Evolutionary conservation across 2,797 vertebrate species (phyloP), one percentile per base, ranked within the genome.

Genomic region (Aeoliscus strigatus): DNA sequence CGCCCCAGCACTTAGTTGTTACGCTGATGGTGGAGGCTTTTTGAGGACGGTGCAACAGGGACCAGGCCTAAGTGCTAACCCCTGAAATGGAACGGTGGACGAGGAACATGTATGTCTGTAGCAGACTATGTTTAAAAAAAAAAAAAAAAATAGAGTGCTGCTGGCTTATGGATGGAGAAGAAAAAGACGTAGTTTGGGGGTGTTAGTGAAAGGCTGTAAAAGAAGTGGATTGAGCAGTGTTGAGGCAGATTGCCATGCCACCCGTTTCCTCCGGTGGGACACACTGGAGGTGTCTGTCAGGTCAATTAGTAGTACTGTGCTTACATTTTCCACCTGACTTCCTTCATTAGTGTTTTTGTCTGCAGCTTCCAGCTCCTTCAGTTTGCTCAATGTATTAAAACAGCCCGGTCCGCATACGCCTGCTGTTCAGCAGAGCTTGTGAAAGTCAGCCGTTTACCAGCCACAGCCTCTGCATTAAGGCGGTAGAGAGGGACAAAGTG

Each of bases 321-420:
- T 80, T 75, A 64, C 66, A 81, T 83, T 80, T 81, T 79, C 71
- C 70, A 73, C 78, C 76, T 75, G 77, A 82, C 81, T 78, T 75
- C 55, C 47, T 67, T 73, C 63, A 76, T 86, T 82, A 78, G 58
- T 63, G 73, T 63, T 61, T 66, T 71, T 61, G 66, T 77, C 52
- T 53, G 51, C 18, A 43, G 59, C 55, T 58, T 57, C 43, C 36
- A 65, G 50, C 37, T 50, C 35, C 24, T 38, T 61, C 29, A 7
- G 27, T 24, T 30, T 27, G 35, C 51, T 48, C 42, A 29, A 51
- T 56, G 45, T 43, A 43, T 25, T 53, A 44, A 48, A 35, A 59
- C 55, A 48, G 35, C 32, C 12, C 42, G 18, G 18, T 24, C 33
- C 18, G 14, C 43, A 46, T 43, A 39, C 18, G 12, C 48, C 12